Evolutionary conservation across 2,113 vertebrate species (phyloP).

Genomic region (Nothoprocta pentlandii): DNA sequence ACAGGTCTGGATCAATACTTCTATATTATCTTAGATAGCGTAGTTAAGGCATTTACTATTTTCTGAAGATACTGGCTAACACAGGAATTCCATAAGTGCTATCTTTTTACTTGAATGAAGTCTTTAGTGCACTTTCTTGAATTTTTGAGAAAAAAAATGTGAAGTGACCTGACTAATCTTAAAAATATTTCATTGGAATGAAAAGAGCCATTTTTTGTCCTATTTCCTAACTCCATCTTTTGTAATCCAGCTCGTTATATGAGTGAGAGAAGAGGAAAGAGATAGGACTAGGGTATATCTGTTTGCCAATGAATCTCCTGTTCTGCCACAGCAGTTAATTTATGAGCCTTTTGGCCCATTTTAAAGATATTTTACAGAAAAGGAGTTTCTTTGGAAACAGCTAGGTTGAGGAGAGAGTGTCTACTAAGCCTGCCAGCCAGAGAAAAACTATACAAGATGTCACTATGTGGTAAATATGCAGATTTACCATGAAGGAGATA

Average conservation of each 20-base stretch:
- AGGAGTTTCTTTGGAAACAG: background rate
- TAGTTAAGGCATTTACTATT: background rate
- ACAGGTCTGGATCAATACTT: background rate
- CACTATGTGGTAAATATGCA: background rate
- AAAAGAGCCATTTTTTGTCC: background rate
- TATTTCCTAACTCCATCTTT: background rate
- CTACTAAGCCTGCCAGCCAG: background rate
- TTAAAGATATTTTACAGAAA: background rate
- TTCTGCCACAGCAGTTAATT: background rate
- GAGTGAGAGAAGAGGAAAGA: background rate
- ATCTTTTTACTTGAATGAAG: background rate
- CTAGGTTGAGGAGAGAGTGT: background rate
- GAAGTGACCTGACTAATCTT: background rate
- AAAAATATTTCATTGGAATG: background rate
- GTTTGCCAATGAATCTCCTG: background rate
- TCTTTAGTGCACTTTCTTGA: background rate
- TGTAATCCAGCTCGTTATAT: background rate
- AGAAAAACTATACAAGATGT: background rate
- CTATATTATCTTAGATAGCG: background rate
- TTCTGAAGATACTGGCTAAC: background rate
- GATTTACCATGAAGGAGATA: background rate
- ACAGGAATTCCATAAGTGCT: background rate
- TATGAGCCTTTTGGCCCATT: background rate
- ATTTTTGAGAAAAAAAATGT: rapidly evolving
- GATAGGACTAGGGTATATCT: background rate